Percentiles rank a stretch among this genome's conserved stretches.
Evolutionary conservation across 1,140 invertebrate genomes (phyloP).

Genomic region (Ceratosolen solmsi): DNA sequence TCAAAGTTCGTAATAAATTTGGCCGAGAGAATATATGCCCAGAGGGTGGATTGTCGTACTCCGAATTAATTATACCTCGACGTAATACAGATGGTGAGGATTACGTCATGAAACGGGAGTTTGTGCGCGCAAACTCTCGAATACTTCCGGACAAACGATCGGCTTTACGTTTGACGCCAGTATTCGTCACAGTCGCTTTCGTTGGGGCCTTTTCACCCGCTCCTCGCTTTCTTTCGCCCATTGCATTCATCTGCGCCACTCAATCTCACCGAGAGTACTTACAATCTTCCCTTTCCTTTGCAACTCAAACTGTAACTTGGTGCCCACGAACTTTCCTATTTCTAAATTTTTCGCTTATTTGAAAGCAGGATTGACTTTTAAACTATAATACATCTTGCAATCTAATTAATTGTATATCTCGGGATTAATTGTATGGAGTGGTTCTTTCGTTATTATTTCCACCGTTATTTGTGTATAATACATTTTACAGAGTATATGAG

Average conservation of each 20-base stretch:
- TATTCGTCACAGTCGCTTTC: slow-evolving; percentile 59
- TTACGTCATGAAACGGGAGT: slow-evolving; percentile 59
- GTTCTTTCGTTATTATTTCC: too few relatives aligned
- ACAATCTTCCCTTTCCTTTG: too few relatives aligned
- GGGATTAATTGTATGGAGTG: too few relatives aligned
- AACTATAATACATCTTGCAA: too few relatives aligned
- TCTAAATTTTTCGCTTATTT: too few relatives aligned
- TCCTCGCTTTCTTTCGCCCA: neutral
- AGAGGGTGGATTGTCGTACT: slow-evolving; percentile 55
- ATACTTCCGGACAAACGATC: slow-evolving; percentile 62
- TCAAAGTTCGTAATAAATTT: slow-evolving; percentile 60
- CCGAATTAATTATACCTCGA: slow-evolving; percentile 63
- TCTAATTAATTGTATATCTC: too few relatives aligned
- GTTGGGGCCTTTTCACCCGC: slow-evolving; percentile 26
- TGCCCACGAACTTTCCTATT: too few relatives aligned
- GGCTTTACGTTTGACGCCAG: slow-evolving; percentile 60
- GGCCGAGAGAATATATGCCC: slow-evolving; percentile 53
- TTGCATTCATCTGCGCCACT: slow-evolving; percentile 39
- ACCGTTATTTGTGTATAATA: too few relatives aligned
- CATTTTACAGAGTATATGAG: too few relatives aligned
- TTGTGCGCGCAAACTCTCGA: slow-evolving; percentile 59
- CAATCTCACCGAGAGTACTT: slow-evolving; percentile 35
- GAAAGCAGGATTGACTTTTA: too few relatives aligned
- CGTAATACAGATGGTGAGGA: slow-evolving; percentile 59
- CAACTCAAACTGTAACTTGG: too few relatives aligned